Percentiles rank a stretch among this genome's conserved stretches.
These are phyloP conservation scores for Cerastoderma edule DNA, from an alignment of 2,888 invertebrate genomes.

Conservation along the genomic window DNA sequence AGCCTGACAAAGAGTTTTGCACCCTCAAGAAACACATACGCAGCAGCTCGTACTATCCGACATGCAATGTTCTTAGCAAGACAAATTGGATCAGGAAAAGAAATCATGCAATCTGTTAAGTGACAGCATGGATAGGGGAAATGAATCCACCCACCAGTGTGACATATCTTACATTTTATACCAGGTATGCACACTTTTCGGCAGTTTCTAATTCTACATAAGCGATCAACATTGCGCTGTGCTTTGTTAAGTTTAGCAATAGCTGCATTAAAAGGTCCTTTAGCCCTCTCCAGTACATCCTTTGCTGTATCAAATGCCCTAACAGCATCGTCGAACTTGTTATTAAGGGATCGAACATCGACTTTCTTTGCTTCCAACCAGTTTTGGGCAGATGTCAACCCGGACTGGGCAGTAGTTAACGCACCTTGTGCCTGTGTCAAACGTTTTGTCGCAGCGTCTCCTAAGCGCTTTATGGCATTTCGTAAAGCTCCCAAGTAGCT, in stretches of 20 bases:
- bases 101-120: constrained; percentile 52
- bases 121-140: constrained; percentile 49
- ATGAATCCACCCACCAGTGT: constrained; percentile 12
- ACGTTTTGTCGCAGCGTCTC: constrained; percentile 43
- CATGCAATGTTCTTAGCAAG: constrained; percentile 45
- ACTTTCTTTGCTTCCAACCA: constrained; percentile 46
- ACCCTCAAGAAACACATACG: constrained; percentile 49
- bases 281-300: constrained; percentile 44
- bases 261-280: constrained; percentile 48
- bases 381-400: constrained; percentile 2
- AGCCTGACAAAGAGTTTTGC: constrained; percentile 50
- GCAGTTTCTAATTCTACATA: constrained; percentile 52
- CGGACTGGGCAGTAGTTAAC: constrained; percentile 10
- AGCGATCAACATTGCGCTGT: constrained; percentile 52
- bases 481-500: constrained; percentile 52
- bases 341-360: constrained; percentile 37
- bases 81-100: constrained; percentile 52
- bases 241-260: constrained; percentile 38
- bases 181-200: constrained; percentile 53
- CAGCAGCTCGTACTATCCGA: constrained; percentile 36
- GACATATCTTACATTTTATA: constrained; percentile 43
- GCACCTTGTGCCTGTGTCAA: constrained; percentile 18
- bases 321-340: constrained; percentile 52
- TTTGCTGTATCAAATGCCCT: constrained; percentile 42
- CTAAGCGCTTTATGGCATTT: constrained; percentile 15